These are phyloP conservation scores for Diarsia dahlii DNA, from an alignment of 2,888 invertebrate species.

Conservation along the genomic window DNA sequence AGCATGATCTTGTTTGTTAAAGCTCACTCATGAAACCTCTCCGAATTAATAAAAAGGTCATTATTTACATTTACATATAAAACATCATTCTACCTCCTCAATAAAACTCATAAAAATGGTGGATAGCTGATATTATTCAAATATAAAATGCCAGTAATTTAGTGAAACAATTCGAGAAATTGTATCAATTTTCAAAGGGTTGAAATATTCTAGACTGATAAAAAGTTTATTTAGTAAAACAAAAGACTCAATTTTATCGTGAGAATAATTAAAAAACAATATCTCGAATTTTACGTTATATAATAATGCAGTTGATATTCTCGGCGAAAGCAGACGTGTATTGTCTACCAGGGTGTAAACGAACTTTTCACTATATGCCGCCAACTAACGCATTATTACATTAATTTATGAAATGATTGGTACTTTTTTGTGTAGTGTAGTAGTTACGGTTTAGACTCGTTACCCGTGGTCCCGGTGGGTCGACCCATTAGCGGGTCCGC, in stretches of 20 bases:
- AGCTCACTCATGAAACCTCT: not conserved
- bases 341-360: not conserved
- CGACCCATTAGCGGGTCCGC: no score
- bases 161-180: not conserved
- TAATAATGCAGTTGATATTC: not conserved
- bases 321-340: not conserved
- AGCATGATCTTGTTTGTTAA: not conserved
- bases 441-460: no score
- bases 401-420: no score
- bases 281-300: not conserved
- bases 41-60: constrained; percentile 1
- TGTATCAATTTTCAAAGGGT: not conserved
- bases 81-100: not conserved
- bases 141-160: not conserved
- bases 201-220: not conserved
- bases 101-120: not conserved
- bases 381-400: not conserved
- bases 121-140: not conserved
- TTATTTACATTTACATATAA: not conserved
- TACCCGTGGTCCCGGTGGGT: no score
- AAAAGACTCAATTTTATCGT: not conserved
- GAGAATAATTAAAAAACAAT: not conserved
- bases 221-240: not conserved
- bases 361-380: not conserved
- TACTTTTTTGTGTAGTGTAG: no score